phyloP scores from a whole-genome alignment of 2,797 vertebrate species.

The Ptychadena robeensis region DNA sequence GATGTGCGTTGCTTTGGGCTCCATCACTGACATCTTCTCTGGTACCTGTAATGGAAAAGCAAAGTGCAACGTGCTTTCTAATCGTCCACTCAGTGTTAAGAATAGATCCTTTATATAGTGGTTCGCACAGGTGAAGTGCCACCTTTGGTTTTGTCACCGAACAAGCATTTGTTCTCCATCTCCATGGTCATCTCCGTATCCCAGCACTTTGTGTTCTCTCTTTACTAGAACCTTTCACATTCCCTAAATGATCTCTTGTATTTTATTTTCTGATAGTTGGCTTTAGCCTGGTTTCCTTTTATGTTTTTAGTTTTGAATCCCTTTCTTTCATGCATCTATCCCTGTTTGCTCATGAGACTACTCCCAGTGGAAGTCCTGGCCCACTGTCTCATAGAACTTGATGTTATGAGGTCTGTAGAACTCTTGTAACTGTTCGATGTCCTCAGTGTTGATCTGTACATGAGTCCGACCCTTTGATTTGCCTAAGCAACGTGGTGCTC shows the following conservation, averaged over 20 bases:
- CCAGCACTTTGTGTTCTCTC: neutral
- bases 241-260: neutral
- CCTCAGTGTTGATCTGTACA: slow-evolving; percentile 92
- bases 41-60: slow-evolving; percentile 7
- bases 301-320: neutral
- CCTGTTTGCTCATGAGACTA: slow-evolving; percentile 64
- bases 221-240: neutral
- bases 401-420: slow-evolving; percentile 96
- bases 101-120: neutral
- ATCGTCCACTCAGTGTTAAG: neutral
- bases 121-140: neutral
- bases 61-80: slow-evolving; percentile 35
- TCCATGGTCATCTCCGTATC: neutral
- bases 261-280: neutral
- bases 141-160: neutral
- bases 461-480: slow-evolving; percentile 97
- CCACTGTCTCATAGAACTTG: slow-evolving; percentile 95
- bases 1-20: neutral
- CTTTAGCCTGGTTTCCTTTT: neutral
- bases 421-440: slow-evolving; percentile 93
- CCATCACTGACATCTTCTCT: neutral
- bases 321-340: neutral
- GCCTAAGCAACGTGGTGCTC: slow-evolving; percentile 90
- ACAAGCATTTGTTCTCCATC: neutral
- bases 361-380: slow-evolving; percentile 97